Conservation (phyloP, 2,888 invertebrate genomes). For the Rotaria sp. region DNA sequence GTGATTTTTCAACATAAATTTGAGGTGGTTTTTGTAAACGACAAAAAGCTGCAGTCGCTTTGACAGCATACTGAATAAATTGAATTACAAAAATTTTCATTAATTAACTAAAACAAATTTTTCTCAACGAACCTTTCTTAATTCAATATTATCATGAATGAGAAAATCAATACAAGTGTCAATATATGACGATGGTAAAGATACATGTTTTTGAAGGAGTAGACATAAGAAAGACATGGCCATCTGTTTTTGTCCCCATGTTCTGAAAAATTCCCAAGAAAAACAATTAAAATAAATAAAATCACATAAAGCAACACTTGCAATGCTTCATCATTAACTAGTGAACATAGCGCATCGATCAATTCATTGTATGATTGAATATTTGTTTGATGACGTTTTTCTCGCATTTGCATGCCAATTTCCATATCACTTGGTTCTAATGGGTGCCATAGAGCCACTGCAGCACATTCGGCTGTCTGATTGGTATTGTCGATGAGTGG, state of each 20-base stretch:
- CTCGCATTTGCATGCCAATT: not conserved
- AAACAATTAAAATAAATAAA: no score
- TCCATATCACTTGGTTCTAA: not conserved
- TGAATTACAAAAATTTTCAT: no score
- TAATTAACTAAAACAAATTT: no score
- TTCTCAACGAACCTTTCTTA: not conserved
- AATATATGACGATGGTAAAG: constrained; percentile 54
- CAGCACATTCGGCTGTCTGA: not conserved
- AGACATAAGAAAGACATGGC: not conserved
- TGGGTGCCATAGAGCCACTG: not conserved
- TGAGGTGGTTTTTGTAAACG: constrained; percentile 23
- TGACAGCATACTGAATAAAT: not conserved
- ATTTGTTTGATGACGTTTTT: not conserved
- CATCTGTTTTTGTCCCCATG: not conserved
- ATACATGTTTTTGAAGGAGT: not conserved
- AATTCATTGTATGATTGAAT: not conserved
- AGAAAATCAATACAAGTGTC: constrained; percentile 45
- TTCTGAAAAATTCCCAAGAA: not conserved
- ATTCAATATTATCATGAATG: constrained; percentile 32
- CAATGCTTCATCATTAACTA: not conserved
- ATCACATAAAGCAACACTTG: not conserved
- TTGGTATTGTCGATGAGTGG: no score
- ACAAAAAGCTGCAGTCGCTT: not conserved
- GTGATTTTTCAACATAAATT: not conserved
- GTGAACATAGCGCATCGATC: not conserved